Evolutionary conservation across 2,888 invertebrate species (phyloP), one percentile per base, ranked within the genome.

Genomic region (Acutogordius australiensis): DNA sequence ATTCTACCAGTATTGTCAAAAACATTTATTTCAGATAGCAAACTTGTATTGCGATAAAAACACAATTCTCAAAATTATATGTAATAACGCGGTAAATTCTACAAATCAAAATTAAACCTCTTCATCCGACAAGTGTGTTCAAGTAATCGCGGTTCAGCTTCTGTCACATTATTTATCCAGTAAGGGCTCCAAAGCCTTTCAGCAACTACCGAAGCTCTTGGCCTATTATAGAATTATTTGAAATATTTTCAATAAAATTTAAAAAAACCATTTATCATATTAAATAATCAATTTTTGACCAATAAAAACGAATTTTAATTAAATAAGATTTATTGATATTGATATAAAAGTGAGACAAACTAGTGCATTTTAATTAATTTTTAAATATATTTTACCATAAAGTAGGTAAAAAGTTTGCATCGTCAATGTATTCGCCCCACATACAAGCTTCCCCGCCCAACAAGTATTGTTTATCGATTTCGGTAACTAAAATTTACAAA

Each of bases 401-500:
- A 62, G 74, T 67, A 1, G 75, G 69, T 61, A 76, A 71, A n/a
- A 78, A 66, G 66, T 78, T 78, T 23, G 76, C 76, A 45, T 72
- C 74, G 68, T 87, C 82, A 0, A 84, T 82, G 65, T 78, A 80
- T 71, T 90, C 88, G 1, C 79, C 78, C 88, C 88, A 88, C 80
- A 90, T 81, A 66, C 85, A 84, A 1, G 84, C 83, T 70, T 87
- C 87, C 0, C 88, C 88, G 0, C 90, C 88, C 18, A 84, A 70
- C 28, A 90, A 78, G 60, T 80, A 72, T 1, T 75, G 66, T 65
- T 79, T 78, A 65, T 80, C 76, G 1, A 65, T 67, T 23, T 65
- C 67, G 1, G 71, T 71, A 21, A 70, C 71, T 70, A 26, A n/a
- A n/a, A n/a, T n/a, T n/a, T n/a, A n/a, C n/a, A n/a, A n/a, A n/a